Evolutionary conservation across 1,140 invertebrate species (phyloP).

Genomic region (Drosophila varians): DNA sequence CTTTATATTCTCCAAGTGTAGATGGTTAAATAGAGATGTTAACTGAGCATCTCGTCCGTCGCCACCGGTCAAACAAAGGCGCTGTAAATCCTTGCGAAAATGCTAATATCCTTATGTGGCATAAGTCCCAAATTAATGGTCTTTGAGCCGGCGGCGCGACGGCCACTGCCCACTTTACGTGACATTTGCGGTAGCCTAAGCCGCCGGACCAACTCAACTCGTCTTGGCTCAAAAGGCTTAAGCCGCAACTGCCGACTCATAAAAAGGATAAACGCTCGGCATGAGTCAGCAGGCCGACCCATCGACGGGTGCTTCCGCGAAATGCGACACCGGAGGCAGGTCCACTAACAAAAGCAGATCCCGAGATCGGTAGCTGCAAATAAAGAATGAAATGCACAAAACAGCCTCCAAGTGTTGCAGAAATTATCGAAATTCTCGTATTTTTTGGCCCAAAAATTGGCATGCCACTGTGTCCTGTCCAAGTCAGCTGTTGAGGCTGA

Average conservation of each 20-base stretch:
- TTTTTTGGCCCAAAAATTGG: conserved; percentile 58
- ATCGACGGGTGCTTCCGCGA: conserved; percentile 67
- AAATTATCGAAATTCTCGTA: conserved; percentile 49
- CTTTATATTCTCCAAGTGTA: conserved; percentile 12
- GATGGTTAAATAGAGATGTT: conserved; percentile 52
- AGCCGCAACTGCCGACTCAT: conserved; percentile 57
- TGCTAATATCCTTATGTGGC: conserved; percentile 66
- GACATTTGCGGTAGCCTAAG: conserved; percentile 75
- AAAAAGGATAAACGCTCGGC: conserved; percentile 75
- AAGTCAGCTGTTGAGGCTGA: conserved; percentile 63
- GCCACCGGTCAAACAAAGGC: conserved; percentile 49
- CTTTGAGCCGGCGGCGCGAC: conserved; percentile 47
- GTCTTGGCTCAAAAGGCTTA: conserved; percentile 54
- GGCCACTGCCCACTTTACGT: conserved; percentile 73
- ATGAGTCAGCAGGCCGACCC: conserved; percentile 66
- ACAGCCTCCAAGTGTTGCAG: conserved; percentile 50
- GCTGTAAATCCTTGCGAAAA: conserved; percentile 44
- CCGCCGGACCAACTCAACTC: conserved; percentile 17
- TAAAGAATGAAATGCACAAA: conserved; percentile 21
- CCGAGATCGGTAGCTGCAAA: conserved; percentile 1
- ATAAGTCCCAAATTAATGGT: conserved; percentile 76
- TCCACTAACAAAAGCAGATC: conserved; percentile 28
- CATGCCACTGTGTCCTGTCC: conserved; percentile 10
- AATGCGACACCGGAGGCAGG: conserved; percentile 63
- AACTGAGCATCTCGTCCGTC: conserved; percentile 25